Evolutionary conservation across 2,888 invertebrate species (phyloP), one percentile per base, ranked within the genome.

Genomic region (Panzeria rudis): DNA sequence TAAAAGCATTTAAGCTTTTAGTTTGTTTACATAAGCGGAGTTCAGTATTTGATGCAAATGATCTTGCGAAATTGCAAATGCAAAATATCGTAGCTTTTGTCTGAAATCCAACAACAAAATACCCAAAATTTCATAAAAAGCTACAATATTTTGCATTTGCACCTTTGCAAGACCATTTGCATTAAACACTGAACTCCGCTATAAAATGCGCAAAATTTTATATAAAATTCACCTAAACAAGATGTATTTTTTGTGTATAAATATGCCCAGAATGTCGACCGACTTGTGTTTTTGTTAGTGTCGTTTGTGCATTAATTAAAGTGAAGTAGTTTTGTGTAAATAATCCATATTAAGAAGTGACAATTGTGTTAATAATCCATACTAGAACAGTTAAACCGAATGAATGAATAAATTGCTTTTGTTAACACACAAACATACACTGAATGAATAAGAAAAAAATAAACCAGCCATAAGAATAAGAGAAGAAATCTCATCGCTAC

Each of bases 271-370:
- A 47, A 50, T 38, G 13, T 29, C 15, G 15, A 50, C 25, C 25
- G 38, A 59, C 20, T 61, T 52, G 15, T 15, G 15, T 56, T 59
- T 17, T 23, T 62, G 13, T 47, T 44, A 25, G 38, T 64, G 20
- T 80, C 13, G 20, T 64, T 64, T 79, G 41, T 79, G 23, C 41
- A 38, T 71, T 79, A 71, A 79, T 64, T 79, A 79, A 71, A 72
- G 54, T 72, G 56, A 56, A 20, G 47, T 35, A 62, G 11, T 71
- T 71, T 52, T 64, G 71, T 79, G 71, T 64, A 72, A 72, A 79
- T 64, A 72, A 71, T 79, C 71, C 54, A 44, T 44, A 54, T 64
- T 72, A 71, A 64, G 61, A 64, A 80, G 80, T 80, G 72, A 38
- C 56, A 72, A 73, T 72, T 73, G 72, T 72, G 47, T 56, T 80